These are phyloP conservation scores for Thamnophis elegans DNA, from an alignment of 2,797 vertebrate genomes.

Conservation along the genomic window DNA sequence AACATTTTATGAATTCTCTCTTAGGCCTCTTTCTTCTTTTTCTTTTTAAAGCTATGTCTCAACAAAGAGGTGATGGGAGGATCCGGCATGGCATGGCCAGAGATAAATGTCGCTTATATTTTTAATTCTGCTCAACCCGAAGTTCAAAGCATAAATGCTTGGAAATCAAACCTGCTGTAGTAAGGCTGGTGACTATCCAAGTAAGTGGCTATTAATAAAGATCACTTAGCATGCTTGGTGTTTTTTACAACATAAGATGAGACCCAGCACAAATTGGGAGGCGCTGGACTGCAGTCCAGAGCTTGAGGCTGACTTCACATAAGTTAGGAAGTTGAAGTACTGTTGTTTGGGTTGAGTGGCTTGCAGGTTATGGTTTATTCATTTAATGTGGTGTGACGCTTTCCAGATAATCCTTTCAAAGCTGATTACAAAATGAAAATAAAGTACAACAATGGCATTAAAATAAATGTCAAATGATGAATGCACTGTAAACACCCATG, in stretches of 20 bases:
- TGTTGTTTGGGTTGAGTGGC: not conserved
- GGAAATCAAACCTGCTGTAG: not conserved
- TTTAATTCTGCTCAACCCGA: not conserved
- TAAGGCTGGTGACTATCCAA: not conserved
- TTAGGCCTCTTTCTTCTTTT: not conserved
- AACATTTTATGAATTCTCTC: constrained; percentile 12
- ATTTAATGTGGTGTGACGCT: not conserved
- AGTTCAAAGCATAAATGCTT: not conserved
- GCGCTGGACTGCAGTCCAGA: not conserved
- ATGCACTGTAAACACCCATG: not conserved
- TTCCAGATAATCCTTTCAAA: not conserved
- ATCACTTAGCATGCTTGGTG: not conserved
- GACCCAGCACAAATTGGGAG: not conserved
- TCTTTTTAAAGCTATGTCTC: not conserved
- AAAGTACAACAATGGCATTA: not conserved
- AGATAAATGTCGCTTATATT: not conserved
- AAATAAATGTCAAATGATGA: not conserved
- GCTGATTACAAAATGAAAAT: not conserved
- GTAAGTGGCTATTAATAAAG: not conserved
- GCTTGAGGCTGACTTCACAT: not conserved
- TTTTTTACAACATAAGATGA: not conserved
- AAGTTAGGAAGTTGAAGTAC: not conserved
- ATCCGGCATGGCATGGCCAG: not conserved
- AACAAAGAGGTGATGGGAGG: not conserved
- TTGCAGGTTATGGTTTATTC: not conserved